phyloP scores from a whole-genome alignment of 2,113 vertebrate genomes.

The Hypomesus transpacificus region DNA sequence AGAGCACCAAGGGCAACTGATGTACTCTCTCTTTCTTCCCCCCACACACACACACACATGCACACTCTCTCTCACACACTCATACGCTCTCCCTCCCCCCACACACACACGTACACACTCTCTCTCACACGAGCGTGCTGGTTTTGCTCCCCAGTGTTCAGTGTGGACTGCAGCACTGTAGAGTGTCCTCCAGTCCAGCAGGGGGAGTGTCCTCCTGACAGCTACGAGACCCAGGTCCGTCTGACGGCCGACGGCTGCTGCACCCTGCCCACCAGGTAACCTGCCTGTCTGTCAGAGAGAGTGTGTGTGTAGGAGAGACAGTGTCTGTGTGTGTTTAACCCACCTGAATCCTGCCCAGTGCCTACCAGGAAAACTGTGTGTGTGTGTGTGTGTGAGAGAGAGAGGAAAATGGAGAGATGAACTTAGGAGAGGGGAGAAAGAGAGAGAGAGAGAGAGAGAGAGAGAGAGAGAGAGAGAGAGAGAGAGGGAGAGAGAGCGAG shows the following conservation, averaged over 20 bases:
- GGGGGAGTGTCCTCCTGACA: conserved; percentile 83
- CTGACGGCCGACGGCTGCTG: conserved; percentile 89
- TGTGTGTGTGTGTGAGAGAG: background rate
- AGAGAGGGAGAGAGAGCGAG: too few species aligned
- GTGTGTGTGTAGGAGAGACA: background rate
- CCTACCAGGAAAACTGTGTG: background rate
- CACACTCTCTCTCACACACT: too few species aligned
- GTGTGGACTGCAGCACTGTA: conserved; percentile 87
- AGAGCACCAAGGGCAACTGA: too few species aligned
- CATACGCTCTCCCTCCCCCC: too few species aligned
- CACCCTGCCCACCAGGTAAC: conserved; percentile 83
- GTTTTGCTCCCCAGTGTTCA: conserved; percentile 72
- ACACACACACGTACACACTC: too few species aligned
- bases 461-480: too few species aligned
- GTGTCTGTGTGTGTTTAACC: background rate
- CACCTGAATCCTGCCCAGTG: background rate
- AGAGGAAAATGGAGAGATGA: background rate
- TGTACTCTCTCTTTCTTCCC: too few species aligned
- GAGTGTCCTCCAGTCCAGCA: conserved; percentile 85
- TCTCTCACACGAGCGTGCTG: background rate
- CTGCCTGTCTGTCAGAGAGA: background rate
- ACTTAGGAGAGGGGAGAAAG: background rate
- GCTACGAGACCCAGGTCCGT: conserved; percentile 85
- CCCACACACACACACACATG: too few species aligned
- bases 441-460: too few species aligned